A percentile compares a stretch with the other conserved stretches of the same genome.
Conservation (phyloP, 2,113 vertebrate genomes). For the Peromyscus californicus region DNA sequence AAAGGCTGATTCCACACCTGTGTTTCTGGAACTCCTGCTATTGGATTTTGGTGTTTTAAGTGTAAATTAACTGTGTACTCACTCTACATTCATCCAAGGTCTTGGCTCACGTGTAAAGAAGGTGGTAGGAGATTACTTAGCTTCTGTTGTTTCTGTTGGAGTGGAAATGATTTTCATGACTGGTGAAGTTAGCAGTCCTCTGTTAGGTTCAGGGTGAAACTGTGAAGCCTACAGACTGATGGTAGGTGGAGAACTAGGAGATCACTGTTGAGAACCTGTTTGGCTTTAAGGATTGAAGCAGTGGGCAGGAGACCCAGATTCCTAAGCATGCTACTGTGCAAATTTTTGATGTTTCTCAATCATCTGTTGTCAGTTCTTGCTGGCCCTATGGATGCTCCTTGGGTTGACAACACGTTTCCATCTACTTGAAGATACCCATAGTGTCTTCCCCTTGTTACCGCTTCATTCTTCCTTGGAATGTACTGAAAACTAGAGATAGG, state of each 20-base stretch:
- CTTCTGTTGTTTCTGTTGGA: not conserved
- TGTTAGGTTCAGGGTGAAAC: constrained; percentile 11
- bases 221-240: not conserved
- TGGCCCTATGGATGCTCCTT: not conserved
- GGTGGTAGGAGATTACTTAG: not conserved
- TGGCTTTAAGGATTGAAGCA: not conserved
- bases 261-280: not conserved
- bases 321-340: not conserved
- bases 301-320: not conserved
- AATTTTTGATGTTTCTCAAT: not conserved
- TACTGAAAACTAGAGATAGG: not conserved
- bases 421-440: not conserved
- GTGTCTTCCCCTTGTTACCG: constrained; percentile 23
- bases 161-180: not conserved
- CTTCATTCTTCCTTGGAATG: constrained; percentile 33
- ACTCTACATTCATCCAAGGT: not conserved
- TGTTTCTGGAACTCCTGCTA: constrained; percentile 1
- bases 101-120: not conserved
- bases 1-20: constrained; percentile 5
- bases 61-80: not conserved
- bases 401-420: constrained; percentile 39
- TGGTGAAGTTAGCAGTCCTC: not conserved
- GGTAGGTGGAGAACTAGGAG: not conserved
- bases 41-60: constrained; percentile 14
- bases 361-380: not conserved